These are phyloP conservation scores for Pandemis heparana DNA, from an alignment of 2,888 invertebrate species.

Conservation along the genomic window DNA sequence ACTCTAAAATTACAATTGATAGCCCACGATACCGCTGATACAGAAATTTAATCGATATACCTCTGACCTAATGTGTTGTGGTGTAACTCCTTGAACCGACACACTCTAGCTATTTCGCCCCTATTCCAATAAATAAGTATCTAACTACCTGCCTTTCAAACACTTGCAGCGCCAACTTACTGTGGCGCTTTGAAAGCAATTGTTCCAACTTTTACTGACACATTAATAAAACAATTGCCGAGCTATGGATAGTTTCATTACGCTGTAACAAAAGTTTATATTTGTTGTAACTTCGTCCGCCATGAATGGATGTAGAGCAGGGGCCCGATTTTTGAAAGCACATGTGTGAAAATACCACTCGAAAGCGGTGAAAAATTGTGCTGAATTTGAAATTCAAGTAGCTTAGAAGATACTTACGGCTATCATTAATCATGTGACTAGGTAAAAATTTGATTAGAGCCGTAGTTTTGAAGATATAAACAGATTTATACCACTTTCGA, in stretches of 20 bases:
- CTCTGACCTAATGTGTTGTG: background rate
- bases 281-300: background rate
- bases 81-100: background rate
- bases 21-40: too few relatives aligned
- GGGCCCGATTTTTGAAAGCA: too few relatives aligned
- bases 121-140: background rate
- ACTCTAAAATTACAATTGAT: too few relatives aligned
- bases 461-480: too few relatives aligned
- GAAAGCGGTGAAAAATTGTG: too few relatives aligned
- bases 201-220: constrained; percentile 13
- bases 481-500: too few relatives aligned
- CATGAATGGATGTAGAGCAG: background rate
- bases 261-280: background rate
- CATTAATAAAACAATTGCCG: constrained; percentile 10
- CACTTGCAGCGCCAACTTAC: constrained; percentile 22
- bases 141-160: constrained; percentile 1
- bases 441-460: too few relatives aligned
- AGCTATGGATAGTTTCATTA: background rate
- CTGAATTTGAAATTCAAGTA: too few relatives aligned
- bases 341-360: too few relatives aligned
- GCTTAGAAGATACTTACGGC: too few relatives aligned
- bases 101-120: background rate
- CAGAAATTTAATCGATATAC: background rate
- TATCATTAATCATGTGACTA: too few relatives aligned
- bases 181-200: constrained; percentile 20